phyloP scores from a whole-genome alignment of 1,140 invertebrate species.

The Brachionus manjavacas region DNA sequence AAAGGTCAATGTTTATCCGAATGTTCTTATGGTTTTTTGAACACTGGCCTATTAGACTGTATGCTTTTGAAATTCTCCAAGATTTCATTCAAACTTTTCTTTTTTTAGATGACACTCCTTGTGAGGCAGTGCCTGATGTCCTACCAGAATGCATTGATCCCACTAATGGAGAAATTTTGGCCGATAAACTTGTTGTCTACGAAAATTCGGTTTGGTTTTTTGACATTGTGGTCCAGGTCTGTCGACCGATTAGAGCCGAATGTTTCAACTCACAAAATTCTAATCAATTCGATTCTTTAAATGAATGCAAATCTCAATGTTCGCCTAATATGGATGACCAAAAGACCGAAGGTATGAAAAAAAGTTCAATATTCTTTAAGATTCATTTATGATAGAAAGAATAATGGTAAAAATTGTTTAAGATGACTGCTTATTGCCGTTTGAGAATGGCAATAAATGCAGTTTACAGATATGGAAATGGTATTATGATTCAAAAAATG shows the following conservation, averaged over 20 bases:
- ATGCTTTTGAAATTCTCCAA: not conserved
- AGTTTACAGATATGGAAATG: slow-evolving; percentile 32
- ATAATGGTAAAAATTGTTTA: not conserved
- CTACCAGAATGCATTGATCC: not conserved
- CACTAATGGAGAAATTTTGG: not conserved
- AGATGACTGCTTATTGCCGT: slow-evolving; percentile 36
- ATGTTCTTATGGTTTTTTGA: slow-evolving; percentile 14
- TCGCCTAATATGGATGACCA: not conserved
- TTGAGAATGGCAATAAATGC: slow-evolving; percentile 39
- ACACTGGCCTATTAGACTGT: not conserved
- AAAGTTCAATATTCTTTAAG: not conserved
- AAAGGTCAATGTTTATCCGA: slow-evolving; percentile 10
- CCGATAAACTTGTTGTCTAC: not conserved
- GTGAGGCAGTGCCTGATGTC: not conserved
- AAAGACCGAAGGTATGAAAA: not conserved
- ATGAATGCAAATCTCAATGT: slow-evolving; percentile 33
- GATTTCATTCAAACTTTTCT: not conserved
- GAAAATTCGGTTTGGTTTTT: slow-evolving; percentile 12
- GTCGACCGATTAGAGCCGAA: not conserved
- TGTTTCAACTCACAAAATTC: not conserved
- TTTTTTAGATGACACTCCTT: not conserved
- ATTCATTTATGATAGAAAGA: not conserved
- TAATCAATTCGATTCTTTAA: not conserved
- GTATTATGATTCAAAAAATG: slow-evolving; percentile 49
- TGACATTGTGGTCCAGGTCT: not conserved